phyloP scores from a whole-genome alignment of 2,797 vertebrate species.

The Gobio occitaniae region DNA sequence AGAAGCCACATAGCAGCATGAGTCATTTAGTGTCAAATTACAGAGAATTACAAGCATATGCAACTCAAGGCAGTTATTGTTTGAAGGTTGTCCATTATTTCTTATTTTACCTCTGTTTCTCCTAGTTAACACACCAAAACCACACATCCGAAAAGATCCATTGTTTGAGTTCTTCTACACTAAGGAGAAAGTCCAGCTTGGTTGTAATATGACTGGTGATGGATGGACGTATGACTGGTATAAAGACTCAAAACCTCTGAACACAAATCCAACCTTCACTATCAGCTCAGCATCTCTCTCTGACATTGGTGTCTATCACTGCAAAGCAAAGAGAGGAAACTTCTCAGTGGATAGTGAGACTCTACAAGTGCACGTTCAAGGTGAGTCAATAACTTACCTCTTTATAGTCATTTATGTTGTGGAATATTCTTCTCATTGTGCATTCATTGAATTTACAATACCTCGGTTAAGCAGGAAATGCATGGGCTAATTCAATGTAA shows the following conservation, averaged over 20 bases:
- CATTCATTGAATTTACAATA: neutral
- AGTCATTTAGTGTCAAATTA: neutral
- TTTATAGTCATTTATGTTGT: neutral
- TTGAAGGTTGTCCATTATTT: neutral
- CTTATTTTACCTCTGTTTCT: too few relatives aligned
- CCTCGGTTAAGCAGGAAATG: neutral
- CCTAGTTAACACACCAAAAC: neutral
- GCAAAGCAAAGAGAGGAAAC: neutral
- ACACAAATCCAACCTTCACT: neutral
- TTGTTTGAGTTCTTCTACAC: constrained; percentile 4
- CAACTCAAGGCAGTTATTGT: neutral
- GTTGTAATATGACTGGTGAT: neutral
- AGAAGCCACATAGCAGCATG: neutral
- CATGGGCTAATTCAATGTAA: neutral
- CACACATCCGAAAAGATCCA: neutral
- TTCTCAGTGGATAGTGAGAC: neutral
- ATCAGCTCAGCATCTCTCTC: neutral
- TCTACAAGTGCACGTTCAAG: neutral
- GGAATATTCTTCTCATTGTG: neutral
- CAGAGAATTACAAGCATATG: neutral
- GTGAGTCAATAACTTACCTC: neutral
- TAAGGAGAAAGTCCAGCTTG: neutral
- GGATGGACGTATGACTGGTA: constrained; percentile 8
- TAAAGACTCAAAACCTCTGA: neutral
- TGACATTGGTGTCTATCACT: neutral